Conservation (phyloP, 1,140 invertebrate genomes). For the Drosophila nebulosa region DNA sequence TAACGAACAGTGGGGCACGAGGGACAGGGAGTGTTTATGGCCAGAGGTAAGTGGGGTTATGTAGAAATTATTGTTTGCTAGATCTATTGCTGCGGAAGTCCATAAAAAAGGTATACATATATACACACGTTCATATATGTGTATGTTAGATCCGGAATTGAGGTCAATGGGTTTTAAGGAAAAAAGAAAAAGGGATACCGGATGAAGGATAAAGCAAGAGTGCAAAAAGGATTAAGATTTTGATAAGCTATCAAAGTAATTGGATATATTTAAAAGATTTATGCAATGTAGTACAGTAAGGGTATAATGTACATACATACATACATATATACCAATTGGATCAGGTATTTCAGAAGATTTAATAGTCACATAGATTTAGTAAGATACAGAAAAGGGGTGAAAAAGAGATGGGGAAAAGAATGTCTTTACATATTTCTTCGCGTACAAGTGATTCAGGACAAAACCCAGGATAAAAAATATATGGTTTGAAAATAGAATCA, state of each 20-base stretch:
- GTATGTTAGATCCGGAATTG: background rate
- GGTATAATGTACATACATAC: too few species aligned
- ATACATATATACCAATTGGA: too few species aligned
- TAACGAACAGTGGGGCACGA: background rate
- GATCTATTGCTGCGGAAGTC: conserved; percentile 71
- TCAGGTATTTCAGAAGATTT: too few species aligned
- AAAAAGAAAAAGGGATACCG: background rate
- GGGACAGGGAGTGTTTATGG: background rate
- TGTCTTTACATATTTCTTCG: too few species aligned
- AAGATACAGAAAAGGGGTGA: too few species aligned
- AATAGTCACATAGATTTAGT: background rate
- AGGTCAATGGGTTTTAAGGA: background rate
- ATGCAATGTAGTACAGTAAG: too few species aligned
- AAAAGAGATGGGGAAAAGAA: too few species aligned
- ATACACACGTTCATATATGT: background rate
- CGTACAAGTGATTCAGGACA: too few species aligned
- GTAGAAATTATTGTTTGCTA: conserved; percentile 46
- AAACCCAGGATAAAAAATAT: too few species aligned
- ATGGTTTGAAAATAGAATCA: too few species aligned
- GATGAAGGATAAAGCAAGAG: background rate
- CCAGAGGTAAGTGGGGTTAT: background rate
- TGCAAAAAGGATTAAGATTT: background rate
- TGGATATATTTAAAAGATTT: too few species aligned
- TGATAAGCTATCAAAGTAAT: too few species aligned
- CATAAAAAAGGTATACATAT: conserved; percentile 45